Base-by-base conservation (phyloP, 1,140 invertebrate species). In the Lucilia sericata region DNA sequence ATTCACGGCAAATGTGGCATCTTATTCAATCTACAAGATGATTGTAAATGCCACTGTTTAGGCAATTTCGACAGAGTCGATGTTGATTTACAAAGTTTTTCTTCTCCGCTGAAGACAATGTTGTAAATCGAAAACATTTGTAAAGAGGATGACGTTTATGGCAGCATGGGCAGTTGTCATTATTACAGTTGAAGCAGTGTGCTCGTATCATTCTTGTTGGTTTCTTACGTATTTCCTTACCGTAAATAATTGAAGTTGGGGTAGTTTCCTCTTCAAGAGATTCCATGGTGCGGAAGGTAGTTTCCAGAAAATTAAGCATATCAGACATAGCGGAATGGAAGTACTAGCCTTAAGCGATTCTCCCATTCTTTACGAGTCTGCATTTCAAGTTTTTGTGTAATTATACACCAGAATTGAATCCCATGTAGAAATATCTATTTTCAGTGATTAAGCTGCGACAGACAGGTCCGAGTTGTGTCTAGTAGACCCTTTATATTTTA, bases 21-120 rank as follows among this genome's bases (percentile, higher is more conserved):
- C 19, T 13, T n/a, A n/a, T 70, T 21, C n/a, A 70, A 70, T n/a
- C 17, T 7, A 8, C 19, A n/a, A 14, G 19, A 10, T 9, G 30
- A 30, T 74, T 30, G 21, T 8, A 74, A 5, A 34, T 74, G 74
- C 10, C 10, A 30, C 8, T 30, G 14, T 30, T 74, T 25, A 74
- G 21, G 30, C 19, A 74, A 30, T 74, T 74, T 74, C 74, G 74
- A 34, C 21, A 74, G 19, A 74, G 14, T 0, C 74, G 74, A 12
- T 74, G 19, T 17, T 74, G 74, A 65, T 65, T 65, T 65, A 65
- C 17, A 5, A 65, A 65, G 17, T 65, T 65, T n/a, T 65, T 65
- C 55, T 65, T 65, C 17, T 65, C 13, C 1, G 13, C 12, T 14
- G 55, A 65, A 14, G 12, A 65, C 17, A 65, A 14, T 14, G 17